Evolutionary conservation across 2,888 invertebrate genomes (phyloP).

Genomic region (Crocallis elinguaria): DNA sequence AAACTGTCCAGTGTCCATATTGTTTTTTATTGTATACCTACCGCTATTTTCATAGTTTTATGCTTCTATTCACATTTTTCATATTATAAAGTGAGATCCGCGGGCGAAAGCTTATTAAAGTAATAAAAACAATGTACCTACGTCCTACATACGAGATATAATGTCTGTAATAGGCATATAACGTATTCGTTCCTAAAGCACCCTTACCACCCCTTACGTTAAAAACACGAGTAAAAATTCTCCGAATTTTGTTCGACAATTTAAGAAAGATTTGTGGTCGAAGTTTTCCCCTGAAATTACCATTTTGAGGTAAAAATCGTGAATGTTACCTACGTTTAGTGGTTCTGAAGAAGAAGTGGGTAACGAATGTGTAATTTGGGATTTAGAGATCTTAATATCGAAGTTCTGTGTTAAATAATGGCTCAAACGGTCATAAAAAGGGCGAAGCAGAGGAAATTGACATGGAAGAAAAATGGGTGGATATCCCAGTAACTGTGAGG

Average conservation of each 20-base stretch:
- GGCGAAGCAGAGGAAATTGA: too few relatives aligned
- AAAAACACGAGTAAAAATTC: slow-evolving; percentile 37
- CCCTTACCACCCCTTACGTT: slow-evolving; percentile 11
- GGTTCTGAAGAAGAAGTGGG: slow-evolving; percentile 6
- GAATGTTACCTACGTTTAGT: slow-evolving; percentile 31
- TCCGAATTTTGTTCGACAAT: slow-evolving; percentile 52
- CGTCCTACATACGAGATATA: too few relatives aligned
- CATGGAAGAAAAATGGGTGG: too few relatives aligned
- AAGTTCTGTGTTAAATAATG: too few relatives aligned
- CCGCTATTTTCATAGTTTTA: too few relatives aligned
- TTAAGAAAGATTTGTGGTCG: slow-evolving; percentile 65
- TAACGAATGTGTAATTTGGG: slow-evolving; percentile 16
- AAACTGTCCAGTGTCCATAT: too few relatives aligned
- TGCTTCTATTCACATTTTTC: neutral
- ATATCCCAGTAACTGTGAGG: too few relatives aligned
- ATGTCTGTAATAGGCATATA: neutral
- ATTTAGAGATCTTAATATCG: slow-evolving; percentile 6
- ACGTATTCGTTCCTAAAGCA: neutral
- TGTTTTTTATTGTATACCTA: too few relatives aligned
- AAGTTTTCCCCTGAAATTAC: slow-evolving; percentile 51
- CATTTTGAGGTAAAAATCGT: slow-evolving; percentile 34
- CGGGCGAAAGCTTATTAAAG: neutral
- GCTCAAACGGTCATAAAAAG: too few relatives aligned
- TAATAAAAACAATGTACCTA: neutral
- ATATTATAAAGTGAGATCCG: too few relatives aligned